Evolutionary conservation across 2,113 vertebrate genomes (phyloP), one percentile per base, ranked within the genome.

Genomic region (Lethenteron reissneri): DNA sequence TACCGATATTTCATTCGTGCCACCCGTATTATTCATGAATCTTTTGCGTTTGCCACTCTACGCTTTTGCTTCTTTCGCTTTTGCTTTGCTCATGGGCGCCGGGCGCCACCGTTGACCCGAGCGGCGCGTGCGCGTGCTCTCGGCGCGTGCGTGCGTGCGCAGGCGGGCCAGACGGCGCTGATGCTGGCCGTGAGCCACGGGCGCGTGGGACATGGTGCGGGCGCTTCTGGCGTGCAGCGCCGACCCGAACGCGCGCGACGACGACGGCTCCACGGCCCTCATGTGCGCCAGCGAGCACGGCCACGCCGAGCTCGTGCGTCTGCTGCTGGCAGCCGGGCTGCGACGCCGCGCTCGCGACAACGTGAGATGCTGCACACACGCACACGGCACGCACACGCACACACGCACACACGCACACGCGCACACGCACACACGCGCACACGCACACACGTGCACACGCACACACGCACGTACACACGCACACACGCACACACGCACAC

Each of bases 261-360:
- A 89, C 0, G 88, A 92, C 0, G 88, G 88, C 71, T 92, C 88
- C 74, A 92, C 88, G 0, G 88, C 88, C 0, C 86, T 92, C 73
- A 91, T 92, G 88, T 92, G 88, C 3, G 89, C 88, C 70, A 91
- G 88, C 1, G 88, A 90, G 72, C 88, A 90, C 0, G 88, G 88
- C 10, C 88, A 90, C 56, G 84, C 84, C 73, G 87, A 90, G 75
- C 87, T 92, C 19, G 84, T 87, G 3, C 82, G 82, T 17, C 85
- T 90, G 80, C 84, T 92, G 25, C 81, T 92, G 74, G 0, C 79
- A 80, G 15, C 83, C 86, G 1, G 78, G 78, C 77, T 92, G 89
- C 1, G 81, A 90, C 71, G 83, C 83, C 58, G 81, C 84, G 0
- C 83, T 90, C 12, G 80, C 0, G 88, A 92, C 77, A 87, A 86